These are phyloP conservation scores for Carduelis carduelis DNA, from an alignment of 2,797 vertebrate genomes.

Conservation along the genomic window DNA sequence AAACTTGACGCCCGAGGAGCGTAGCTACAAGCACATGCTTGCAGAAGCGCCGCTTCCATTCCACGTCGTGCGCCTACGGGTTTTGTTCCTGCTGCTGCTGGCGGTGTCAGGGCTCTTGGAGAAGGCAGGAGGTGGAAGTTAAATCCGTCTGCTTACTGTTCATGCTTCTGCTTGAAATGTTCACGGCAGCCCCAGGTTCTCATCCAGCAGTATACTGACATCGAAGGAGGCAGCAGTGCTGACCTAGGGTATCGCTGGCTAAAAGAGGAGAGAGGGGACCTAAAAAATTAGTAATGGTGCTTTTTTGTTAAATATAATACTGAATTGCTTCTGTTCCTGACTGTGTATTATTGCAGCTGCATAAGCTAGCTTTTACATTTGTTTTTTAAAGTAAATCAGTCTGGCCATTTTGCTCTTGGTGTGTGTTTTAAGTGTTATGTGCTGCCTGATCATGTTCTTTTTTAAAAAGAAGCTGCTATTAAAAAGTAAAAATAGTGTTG, in stretches of 20 bases:
- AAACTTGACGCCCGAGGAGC: neutral
- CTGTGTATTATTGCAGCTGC: neutral
- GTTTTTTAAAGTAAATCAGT: neutral
- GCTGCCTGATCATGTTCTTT: rapidly evolving
- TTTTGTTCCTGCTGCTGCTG: too few species aligned
- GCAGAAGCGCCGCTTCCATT: rapidly evolving
- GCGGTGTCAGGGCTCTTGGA: neutral
- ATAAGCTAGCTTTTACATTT: neutral
- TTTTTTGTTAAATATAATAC: neutral
- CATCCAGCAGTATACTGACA: rapidly evolving
- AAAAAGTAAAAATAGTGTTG: neutral
- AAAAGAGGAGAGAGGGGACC: neutral
- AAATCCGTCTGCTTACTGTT: neutral
- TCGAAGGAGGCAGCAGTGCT: neutral
- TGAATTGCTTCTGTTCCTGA: neutral
- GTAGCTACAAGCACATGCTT: rapidly evolving
- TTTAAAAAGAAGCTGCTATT: neutral
- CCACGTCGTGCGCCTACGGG: rapidly evolving
- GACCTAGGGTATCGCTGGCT: neutral
- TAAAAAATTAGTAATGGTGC: neutral
- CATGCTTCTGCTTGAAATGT: rapidly evolving
- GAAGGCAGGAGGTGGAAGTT: neutral
- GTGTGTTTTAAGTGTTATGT: neutral
- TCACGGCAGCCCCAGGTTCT: rapidly evolving
- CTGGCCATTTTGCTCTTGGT: neutral